Evolutionary conservation across 2,888 invertebrate species (phyloP).

Genomic region (Hybos culiciformis): DNA sequence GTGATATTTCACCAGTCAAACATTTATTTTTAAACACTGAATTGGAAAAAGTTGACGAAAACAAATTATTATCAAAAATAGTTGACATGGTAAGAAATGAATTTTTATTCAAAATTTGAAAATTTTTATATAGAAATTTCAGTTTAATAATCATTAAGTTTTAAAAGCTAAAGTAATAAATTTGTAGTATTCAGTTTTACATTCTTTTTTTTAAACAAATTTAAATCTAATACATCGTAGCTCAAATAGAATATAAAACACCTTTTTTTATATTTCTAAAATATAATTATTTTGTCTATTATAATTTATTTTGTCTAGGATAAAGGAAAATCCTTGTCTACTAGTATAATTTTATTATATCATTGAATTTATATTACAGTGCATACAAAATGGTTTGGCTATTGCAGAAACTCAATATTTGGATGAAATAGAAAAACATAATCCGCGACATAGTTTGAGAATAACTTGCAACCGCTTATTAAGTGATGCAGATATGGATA

Average conservation of each 20-base stretch:
- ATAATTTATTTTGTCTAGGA: constrained; percentile 3
- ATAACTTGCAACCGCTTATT: constrained; percentile 53
- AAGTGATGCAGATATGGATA: constrained; percentile 45
- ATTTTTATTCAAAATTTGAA: too few species aligned
- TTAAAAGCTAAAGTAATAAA: too few species aligned
- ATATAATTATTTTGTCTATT: constrained; percentile 6
- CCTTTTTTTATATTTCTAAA: constrained; percentile 2
- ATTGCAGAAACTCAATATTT: constrained; percentile 57
- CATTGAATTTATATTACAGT: constrained; percentile 36
- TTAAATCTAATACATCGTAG: too few species aligned
- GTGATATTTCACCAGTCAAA: constrained; percentile 56
- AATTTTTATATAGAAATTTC: not conserved
- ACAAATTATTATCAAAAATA: constrained; percentile 44
- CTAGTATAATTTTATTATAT: too few species aligned
- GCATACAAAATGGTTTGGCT: constrained; percentile 52
- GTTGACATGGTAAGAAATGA: constrained; percentile 42
- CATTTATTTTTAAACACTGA: constrained; percentile 50
- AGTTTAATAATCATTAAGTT: not conserved
- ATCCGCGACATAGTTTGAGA: constrained; percentile 59
- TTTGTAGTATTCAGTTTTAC: too few species aligned
- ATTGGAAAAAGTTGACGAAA: constrained; percentile 38
- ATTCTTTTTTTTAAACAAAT: too few species aligned
- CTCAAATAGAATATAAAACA: too few species aligned
- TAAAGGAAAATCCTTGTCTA: too few species aligned
- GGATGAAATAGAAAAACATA: constrained; percentile 46